These are phyloP conservation scores for Cuniculus paca DNA, from an alignment of 2,797 vertebrate genomes.

Conservation along the genomic window DNA sequence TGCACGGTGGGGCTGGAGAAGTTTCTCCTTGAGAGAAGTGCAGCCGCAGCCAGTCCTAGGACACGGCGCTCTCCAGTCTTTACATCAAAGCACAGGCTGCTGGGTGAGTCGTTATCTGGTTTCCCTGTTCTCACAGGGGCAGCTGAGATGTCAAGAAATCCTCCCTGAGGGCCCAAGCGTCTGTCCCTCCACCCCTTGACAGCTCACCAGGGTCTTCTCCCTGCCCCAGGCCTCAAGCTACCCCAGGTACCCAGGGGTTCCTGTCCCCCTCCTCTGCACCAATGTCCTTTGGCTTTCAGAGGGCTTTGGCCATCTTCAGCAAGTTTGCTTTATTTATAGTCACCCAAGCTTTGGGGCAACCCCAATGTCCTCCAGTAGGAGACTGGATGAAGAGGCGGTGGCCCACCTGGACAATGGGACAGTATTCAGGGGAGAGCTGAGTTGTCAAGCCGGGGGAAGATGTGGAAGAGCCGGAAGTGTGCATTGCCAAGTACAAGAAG, in stretches of 20 bases:
- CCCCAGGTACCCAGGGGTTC: too few relatives aligned
- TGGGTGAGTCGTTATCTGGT: rapidly evolving
- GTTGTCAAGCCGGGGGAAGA: rapidly evolving
- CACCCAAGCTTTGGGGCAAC: too few relatives aligned
- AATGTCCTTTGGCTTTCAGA: not conserved
- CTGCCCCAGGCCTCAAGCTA: not conserved
- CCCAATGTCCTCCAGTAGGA: not conserved
- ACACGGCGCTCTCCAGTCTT: rapidly evolving
- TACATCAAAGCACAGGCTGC: not conserved
- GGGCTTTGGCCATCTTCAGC: not conserved
- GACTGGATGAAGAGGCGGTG: rapidly evolving
- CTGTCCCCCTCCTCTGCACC: not conserved
- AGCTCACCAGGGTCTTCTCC: not conserved
- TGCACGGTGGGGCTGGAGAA: rapidly evolving
- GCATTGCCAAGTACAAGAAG: rapidly evolving
- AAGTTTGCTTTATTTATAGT: not conserved
- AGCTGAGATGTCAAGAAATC: not conserved
- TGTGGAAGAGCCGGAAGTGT: rapidly evolving
- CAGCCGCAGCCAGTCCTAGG: not conserved
- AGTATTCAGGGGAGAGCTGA: not conserved
- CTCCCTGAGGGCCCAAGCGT: not conserved
- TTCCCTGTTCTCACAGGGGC: not conserved
- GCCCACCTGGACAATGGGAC: rapidly evolving
- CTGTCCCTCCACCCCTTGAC: not conserved
- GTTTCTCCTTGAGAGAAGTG: not conserved